Base-by-base conservation (phyloP, 2,797 vertebrate species). In the Prunella strophiata region DNA sequence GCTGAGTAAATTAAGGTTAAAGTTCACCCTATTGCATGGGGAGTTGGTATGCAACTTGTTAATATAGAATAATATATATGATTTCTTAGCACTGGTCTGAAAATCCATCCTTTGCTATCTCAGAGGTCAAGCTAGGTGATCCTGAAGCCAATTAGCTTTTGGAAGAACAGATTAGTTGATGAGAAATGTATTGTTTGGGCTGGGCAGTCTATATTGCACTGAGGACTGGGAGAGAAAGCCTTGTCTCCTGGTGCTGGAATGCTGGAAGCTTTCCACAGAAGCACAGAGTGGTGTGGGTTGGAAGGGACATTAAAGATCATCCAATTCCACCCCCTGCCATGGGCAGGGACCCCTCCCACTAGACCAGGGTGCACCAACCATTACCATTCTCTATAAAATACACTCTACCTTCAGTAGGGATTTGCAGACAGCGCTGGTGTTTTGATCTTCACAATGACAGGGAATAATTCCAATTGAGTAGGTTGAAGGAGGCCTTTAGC, bases 321-420 rank as follows among this genome's bases (percentile, higher is more conserved):
- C 32, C 55, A 38, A 1, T 38, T 36, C 42, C 32, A n/a, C 6
- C 10, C n/a, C 40, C 14, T 71, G 26, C 34, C 36, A 32, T 0
- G 2, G 27, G 2, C 19, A 66, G 51, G 50, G 20, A n/a, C 36
- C 32, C 25, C 18, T 81, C 47, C 22, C 70, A 11, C 16, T 1
- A 11, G 16, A 15, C 11, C 43, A 47, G n/a, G 13, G 5, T 47
- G 38, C 13, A 52, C 38, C 13, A 40, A 5, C 55, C 27, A 8
- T 80, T 70, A 12, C 9, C n/a, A 55, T 58, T 77, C 34, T 32
- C 30, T 84, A 10, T 25, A 40, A 36, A 61, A n/a, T 47, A 12
- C 12, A 2, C 16, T 57, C 10, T 30, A 1, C 14, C 47, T 38
- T 23, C 7, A 30, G 13, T 0, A 47, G 70, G 16, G 6, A 5